Percentiles rank a stretch among this genome's conserved stretches.
These are phyloP conservation scores for Anabacerthia variegaticeps DNA, from an alignment of 2,797 vertebrate genomes.

Conservation along the genomic window DNA sequence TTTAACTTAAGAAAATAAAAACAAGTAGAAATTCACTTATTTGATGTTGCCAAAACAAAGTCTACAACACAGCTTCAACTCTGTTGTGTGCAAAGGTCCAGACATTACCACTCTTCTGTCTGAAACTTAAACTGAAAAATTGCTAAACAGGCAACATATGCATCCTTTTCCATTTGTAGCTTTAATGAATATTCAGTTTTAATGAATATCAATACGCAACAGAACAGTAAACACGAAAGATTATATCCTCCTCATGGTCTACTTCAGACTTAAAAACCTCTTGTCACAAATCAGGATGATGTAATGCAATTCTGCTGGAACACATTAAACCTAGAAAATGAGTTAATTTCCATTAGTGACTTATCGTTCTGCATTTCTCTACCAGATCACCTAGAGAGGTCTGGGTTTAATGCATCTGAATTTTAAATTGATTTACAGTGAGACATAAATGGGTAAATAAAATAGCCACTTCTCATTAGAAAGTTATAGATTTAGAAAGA, in stretches of 20 bases:
- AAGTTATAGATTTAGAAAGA: background rate
- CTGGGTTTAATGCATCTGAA: background rate
- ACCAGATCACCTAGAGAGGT: background rate
- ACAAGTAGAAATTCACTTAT: background rate
- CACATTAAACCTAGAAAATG: background rate
- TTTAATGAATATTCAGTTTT: background rate
- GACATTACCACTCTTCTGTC: background rate
- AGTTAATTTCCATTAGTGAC: background rate
- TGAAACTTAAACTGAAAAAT: background rate
- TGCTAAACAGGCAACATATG: background rate
- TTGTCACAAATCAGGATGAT: background rate
- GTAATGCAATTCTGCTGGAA: background rate
- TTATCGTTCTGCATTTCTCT: background rate
- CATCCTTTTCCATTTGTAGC: background rate
- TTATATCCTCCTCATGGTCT: background rate
- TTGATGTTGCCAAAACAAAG: background rate
- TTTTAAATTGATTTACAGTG: background rate
- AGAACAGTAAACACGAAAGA: background rate
- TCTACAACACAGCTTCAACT: background rate
- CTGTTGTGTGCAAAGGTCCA: fast-evolving
- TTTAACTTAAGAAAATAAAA: background rate
- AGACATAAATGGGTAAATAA: background rate
- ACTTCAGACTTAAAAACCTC: background rate
- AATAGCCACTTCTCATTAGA: background rate
- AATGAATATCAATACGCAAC: background rate